A percentile compares a stretch with the other conserved stretches of the same genome.
phyloP scores from a whole-genome alignment of 2,113 vertebrate genomes.

The Rhizomys pruinosus region DNA sequence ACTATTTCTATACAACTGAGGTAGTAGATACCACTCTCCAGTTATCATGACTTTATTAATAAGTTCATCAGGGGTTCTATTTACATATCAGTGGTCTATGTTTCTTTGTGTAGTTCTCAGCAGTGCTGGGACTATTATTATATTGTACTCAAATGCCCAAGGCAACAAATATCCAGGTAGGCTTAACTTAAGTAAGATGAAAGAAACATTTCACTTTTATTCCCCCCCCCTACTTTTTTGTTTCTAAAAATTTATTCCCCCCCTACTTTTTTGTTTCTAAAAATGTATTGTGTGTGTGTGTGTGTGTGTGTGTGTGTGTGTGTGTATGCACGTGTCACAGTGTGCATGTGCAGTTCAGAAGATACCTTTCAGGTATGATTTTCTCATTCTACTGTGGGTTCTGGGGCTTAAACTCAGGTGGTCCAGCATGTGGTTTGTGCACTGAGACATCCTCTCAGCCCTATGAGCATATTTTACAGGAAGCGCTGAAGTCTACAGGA shows the following conservation, averaged over 20 bases:
- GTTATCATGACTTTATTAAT: background rate
- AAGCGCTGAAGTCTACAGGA: background rate
- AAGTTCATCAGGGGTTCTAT: background rate
- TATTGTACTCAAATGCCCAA: background rate
- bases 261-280: background rate
- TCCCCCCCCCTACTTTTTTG: background rate
- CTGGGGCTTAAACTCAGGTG: background rate
- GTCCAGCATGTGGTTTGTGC: background rate
- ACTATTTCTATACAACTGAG: conserved; percentile 3
- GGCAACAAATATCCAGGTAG: background rate
- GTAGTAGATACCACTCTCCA: background rate
- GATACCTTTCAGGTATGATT: background rate
- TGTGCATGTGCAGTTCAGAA: background rate
- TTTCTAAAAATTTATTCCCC: background rate
- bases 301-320: background rate
- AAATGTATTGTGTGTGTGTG: background rate
- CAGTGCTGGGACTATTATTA: background rate
- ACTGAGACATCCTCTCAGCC: background rate
- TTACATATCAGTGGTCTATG: background rate
- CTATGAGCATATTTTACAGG: background rate
- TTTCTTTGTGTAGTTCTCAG: background rate
- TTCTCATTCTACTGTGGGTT: background rate
- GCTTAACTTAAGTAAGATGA: background rate
- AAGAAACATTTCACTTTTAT: background rate
- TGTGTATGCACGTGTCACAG: background rate